Base-by-base conservation (phyloP, 2,888 invertebrate genomes). In the Dasypogon diadema region DNA sequence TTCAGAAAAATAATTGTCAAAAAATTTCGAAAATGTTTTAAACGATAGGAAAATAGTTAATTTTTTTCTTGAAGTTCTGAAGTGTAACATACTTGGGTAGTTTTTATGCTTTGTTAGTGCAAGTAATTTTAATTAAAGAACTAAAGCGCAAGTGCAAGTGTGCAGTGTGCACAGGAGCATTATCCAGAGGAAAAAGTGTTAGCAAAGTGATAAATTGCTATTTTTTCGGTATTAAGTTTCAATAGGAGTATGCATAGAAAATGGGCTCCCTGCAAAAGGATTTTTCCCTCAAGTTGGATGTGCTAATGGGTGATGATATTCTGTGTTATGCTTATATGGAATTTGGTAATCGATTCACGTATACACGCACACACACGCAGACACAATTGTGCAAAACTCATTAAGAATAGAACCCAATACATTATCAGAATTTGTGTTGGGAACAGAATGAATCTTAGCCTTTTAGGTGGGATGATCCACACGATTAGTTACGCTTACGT, bases 261-360 rank as follows among this genome's bases (percentile, higher is more conserved):
- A 30, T 30, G 30, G 4, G 30, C 4, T 58, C 16, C 16, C 58
- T 26, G 5, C 26, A 42, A n/a, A 24, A 58, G 4, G 10, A 58
- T 30, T 34, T n/a, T n/a, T n/a, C n/a, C n/a, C n/a, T n/a, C n/a
- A n/a, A n/a, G n/a, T n/a, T n/a, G n/a, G n/a, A n/a, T n/a, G n/a
- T n/a, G n/a, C n/a, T n/a, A n/a, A n/a, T n/a, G n/a, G n/a, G n/a
- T n/a, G n/a, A n/a, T n/a, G n/a, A n/a, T n/a, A n/a, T n/a, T n/a
- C n/a, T n/a, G n/a, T n/a, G 8, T 30, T 48, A 72, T 79, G 80
- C 85, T 83, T 85, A 85, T 84, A 85, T 84, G 85, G 85, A 82
- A 83, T 84, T 84, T 81, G 84, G 85, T 85, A 85, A 85, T 83
- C 81, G 81, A 85, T 84, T 79, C 78, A 77, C 21, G 2, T 42